A percentile compares a stretch with the other conserved stretches of the same genome.
These are phyloP conservation scores for Dynastes tityus DNA, from an alignment of 2,888 invertebrate species.

Conservation along the genomic window DNA sequence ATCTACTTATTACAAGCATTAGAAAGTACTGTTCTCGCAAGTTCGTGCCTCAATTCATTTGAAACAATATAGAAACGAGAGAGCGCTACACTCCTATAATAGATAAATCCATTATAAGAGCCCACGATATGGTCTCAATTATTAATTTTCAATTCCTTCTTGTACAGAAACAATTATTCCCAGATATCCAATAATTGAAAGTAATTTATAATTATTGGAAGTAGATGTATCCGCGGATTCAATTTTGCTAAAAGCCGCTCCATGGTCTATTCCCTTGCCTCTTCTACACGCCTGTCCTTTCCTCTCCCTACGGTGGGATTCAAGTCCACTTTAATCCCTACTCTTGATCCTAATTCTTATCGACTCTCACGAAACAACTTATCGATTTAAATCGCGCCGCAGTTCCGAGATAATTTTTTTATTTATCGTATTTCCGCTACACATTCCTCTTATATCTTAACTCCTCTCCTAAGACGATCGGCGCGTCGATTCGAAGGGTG, in stretches of 20 bases:
- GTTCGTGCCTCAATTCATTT: no score
- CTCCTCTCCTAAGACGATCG: constrained; percentile 15
- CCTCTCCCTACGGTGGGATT: constrained; percentile 35
- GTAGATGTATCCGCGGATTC: constrained; percentile 46
- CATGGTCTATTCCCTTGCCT: constrained; percentile 24
- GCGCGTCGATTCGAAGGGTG: not conserved
- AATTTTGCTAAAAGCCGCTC: constrained; percentile 52
- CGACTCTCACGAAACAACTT: constrained; percentile 46
- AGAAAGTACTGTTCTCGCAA: no score
- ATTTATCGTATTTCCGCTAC: constrained; percentile 34
- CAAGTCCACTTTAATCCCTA: constrained; percentile 51
- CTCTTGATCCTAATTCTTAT: constrained; percentile 50
- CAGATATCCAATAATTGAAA: constrained; percentile 51
- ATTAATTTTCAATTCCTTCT: constrained; percentile 52
- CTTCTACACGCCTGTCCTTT: constrained; percentile 5
- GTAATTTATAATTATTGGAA: constrained; percentile 53
- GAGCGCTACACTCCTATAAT: not conserved
- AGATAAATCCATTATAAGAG: constrained; percentile 17
- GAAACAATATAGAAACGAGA: no score
- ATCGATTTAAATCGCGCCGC: constrained; percentile 48
- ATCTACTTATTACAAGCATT: no score
- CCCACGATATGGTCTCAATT: constrained; percentile 49
- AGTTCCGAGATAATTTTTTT: constrained; percentile 46
- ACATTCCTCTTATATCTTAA: constrained; percentile 25
- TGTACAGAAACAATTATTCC: constrained; percentile 43